phyloP scores from a whole-genome alignment of 2,113 vertebrate genomes.

The Callospermophilus lateralis region DNA sequence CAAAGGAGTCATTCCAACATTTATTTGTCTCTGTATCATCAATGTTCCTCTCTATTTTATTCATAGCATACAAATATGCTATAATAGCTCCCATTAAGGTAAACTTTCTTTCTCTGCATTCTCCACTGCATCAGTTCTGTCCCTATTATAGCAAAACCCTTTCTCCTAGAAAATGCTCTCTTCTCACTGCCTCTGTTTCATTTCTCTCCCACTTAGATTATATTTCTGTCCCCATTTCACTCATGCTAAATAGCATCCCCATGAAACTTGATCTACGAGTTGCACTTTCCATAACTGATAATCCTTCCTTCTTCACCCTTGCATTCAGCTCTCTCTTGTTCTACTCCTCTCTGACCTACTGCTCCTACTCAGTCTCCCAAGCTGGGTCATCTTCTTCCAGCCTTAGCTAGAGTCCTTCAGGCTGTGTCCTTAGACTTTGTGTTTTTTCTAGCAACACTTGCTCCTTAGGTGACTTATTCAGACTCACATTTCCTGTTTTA shows the following conservation, averaged over 20 bases:
- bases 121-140: background rate
- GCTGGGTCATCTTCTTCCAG: background rate
- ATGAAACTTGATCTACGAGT: background rate
- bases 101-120: background rate
- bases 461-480: background rate
- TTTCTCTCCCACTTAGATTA: background rate
- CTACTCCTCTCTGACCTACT: background rate
- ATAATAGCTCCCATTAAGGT: background rate
- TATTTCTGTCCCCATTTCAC: background rate
- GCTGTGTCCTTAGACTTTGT: background rate
- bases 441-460: background rate
- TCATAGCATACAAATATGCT: background rate
- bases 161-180: background rate
- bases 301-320: background rate
- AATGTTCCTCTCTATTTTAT: background rate
- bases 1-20: background rate
- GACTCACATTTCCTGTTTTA: background rate
- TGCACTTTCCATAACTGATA: background rate
- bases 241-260: background rate
- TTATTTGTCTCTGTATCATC: background rate
- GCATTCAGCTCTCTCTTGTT: background rate
- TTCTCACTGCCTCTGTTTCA: background rate
- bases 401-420: background rate
- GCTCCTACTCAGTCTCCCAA: background rate
- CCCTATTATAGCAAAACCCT: background rate